Conservation (phyloP, 2,888 invertebrate species). For the Antitype chi region DNA sequence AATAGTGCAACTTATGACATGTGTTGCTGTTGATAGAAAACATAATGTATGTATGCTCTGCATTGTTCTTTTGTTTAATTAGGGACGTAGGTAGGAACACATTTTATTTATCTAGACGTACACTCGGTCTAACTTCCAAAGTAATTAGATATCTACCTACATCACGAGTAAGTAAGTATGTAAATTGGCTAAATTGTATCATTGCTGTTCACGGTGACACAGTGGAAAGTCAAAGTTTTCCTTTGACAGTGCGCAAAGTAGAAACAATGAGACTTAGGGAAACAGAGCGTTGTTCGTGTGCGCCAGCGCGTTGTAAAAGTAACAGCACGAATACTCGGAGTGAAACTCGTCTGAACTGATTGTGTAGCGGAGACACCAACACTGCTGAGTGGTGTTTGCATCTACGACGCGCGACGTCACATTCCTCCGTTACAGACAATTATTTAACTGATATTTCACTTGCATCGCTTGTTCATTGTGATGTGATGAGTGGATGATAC, state of each 20-base stretch:
- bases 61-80: constrained; percentile 28
- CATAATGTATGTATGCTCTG: neutral
- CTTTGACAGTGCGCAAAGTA: constrained; percentile 74
- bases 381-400: constrained; percentile 49
- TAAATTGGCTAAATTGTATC: constrained; percentile 44
- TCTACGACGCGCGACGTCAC: constrained; percentile 82
- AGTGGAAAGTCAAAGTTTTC: constrained; percentile 88
- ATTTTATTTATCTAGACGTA: neutral
- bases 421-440: constrained; percentile 81
- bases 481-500: constrained; percentile 55
- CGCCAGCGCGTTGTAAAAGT: constrained; percentile 90
- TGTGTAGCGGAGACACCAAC: constrained; percentile 75
- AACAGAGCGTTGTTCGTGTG: constrained; percentile 90
- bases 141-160: too few species aligned
- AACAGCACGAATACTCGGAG: constrained; percentile 89
- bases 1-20: constrained; percentile 9
- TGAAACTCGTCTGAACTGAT: constrained; percentile 89
- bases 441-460: constrained; percentile 77
- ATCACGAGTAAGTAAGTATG: constrained; percentile 15
- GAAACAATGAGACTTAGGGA: constrained; percentile 88
- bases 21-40: constrained; percentile 11
- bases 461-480: constrained; percentile 68
- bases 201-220: constrained; percentile 66
- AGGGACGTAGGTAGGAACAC: neutral
- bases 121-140: neutral